Evolutionary conservation across 92 coral and sea anemone genomes (phyloP), one percentile per base, ranked within the genome.

Genomic region (Bergia sp.): DNA sequence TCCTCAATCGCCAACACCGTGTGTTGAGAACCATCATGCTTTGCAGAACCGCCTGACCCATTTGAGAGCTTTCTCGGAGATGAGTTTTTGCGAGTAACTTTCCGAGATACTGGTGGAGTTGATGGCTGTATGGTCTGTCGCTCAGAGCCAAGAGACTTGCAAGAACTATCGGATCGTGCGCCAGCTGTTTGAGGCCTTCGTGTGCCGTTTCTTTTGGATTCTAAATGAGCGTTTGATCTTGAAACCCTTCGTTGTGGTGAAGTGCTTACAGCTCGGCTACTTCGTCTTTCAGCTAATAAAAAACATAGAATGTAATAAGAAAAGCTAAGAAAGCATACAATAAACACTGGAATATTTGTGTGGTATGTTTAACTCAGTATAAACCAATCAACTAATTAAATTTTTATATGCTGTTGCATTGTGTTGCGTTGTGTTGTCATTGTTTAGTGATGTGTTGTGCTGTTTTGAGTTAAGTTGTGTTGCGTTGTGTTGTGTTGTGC

Each of bases 181-280:
- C 78, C 43, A 36, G 79, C 66, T 15, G 87, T 84, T 84, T 49
- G 39, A 7, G 79, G 87, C 38, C 86, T 66, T 45, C 58, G 49
- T 36, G 77, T 38, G 13, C 66, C 29, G 37, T 69, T 47, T 8
- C 53, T 84, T 69, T 69, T 79, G 4, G 53, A 20, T 23, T 13
- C 43, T 37, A 74, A 42, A 64, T 67, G 86, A 3, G 16, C 4
- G 42, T n/a, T 83, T 7, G 86, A 53, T 73, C 36, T 84, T 45
- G 87, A 45, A 37, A 5, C 21, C 15, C 87, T 84, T 71, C 87
- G 64, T 53, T 69, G 79, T 6, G 87, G 87, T n/a, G 87, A 84
- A 39, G 61, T 71, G 36, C 77, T 84, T 29, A 74, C 78, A 84
- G 87, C 71, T 47, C 87, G 64, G 79, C 79, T 84, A 9, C 38